Base-by-base conservation (phyloP, 2,888 invertebrate genomes). In the Sinelater perroti region DNA sequence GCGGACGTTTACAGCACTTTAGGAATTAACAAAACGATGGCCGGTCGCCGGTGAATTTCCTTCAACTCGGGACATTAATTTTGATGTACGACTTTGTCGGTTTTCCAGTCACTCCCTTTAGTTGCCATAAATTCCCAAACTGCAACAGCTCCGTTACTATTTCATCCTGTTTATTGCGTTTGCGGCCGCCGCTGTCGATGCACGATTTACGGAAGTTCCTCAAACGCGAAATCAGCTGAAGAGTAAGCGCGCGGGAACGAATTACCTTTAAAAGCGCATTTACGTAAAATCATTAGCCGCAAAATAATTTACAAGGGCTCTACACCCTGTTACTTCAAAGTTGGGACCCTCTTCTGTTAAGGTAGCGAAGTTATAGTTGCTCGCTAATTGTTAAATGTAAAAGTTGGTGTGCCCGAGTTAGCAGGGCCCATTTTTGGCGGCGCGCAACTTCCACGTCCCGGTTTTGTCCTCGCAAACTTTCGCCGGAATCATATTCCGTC, bases 341-440 rank as follows among this genome's bases (percentile, higher is more conserved):
- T 14, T 24, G n/a, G 40, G 16, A 20, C 11, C 40, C 40, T 16
- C 26, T 40, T 40, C 40, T 24, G 5, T 26, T 11, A 20, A 40
- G 40, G 40, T 40, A 24, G 38, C 16, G 14, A 24, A 40, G 40
- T 40, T 40, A 10, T 20, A 20, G 38, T 38, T 6, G 11, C 24
- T 40, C 40, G 14, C 24, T 40, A 40, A 40, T 40, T 40, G 40
- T 24, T 40, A 40, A 40, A 40, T 40, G 40, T 40, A 40, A 40
- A 40, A 40, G 40, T 40, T 40, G 24, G 40, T 24, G 10, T 24
- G 40, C 20, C 13, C 1, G 36, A 18, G 10, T 3, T 11, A 30
- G 3, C 8, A 30, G 30, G 11, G n/a, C 5, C 11, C 8, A 33
- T 33, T 33, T 33, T 6, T 16, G 6, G 3, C 16, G 7, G 7